phyloP scores from a whole-genome alignment of 2,113 vertebrate genomes.

The Trochalopteron elliotii region DNA sequence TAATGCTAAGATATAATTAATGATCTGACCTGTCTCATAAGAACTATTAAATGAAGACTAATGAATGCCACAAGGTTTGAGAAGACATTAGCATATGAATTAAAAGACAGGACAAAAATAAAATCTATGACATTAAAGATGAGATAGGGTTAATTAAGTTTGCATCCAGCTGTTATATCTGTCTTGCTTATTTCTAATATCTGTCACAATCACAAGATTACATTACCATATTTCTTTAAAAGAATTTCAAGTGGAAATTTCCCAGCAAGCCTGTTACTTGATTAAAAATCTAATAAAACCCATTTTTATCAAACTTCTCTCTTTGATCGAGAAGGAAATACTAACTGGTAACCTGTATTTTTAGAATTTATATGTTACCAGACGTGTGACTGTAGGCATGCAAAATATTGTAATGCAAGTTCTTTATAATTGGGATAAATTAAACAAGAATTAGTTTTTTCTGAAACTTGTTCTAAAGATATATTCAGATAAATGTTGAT shows the following conservation, averaged over 20 bases:
- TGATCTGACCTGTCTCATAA: neutral
- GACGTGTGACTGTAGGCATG: neutral
- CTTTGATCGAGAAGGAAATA: neutral
- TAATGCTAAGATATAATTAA: neutral
- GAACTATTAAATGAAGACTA: neutral
- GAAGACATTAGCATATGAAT: neutral
- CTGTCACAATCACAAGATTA: neutral
- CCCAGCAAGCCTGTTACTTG: neutral
- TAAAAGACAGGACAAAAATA: neutral
- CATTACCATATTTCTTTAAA: neutral
- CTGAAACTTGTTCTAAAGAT: neutral
- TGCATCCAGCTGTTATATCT: neutral
- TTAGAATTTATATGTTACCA: neutral
- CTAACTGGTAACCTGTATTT: neutral
- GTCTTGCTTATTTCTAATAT: neutral
- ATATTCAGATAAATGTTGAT: neutral
- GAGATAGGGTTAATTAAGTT: fast-evolving
- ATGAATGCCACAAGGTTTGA: neutral
- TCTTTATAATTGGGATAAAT: neutral
- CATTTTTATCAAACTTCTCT: neutral
- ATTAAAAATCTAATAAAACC: neutral
- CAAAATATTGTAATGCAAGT: neutral
- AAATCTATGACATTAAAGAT: neutral
- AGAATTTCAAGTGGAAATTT: neutral
- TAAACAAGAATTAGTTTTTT: neutral